Evolutionary conservation across 2,888 invertebrate genomes (phyloP), one percentile per base, ranked within the genome.

Genomic region (Meganola albula): DNA sequence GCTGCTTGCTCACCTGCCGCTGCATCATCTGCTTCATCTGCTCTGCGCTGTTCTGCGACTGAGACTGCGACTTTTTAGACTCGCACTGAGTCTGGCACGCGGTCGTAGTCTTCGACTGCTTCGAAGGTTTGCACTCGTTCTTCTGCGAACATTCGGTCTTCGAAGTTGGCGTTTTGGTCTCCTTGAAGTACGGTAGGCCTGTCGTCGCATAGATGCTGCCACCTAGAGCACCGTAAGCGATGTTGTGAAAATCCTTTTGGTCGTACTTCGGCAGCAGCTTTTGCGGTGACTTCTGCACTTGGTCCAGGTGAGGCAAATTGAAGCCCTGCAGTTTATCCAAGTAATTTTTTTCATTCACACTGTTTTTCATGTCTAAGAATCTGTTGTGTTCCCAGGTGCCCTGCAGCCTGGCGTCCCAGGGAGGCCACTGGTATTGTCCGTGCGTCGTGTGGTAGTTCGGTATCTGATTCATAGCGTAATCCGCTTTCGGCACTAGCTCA

Each of bases 391-490:
- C 88, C 88, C 89, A 89, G 0, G 88, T 71, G 37, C 75, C 65
- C 34, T 80, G 84, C 30, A 88, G 58, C 12, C 88, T 63, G 5
- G 83, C 61, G 45, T 89, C 88, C 89, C 89, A 89, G 1, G 83
- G 80, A 12, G 91, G 90, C 87, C 90, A 90, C 52, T 88, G 88
- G 49, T 91, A 91, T 56, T 91, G 91, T 0, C 85, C 72, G 41
- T 87, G 87, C 0, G 89, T 86, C 26, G 90, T 87, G 56, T 90
- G 90, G 55, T 91, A 91, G 57, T 91, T 91, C 1, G 91, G 90
- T 29, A 91, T 87, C 51, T 91, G 90, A 69, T 91, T 91, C 70
- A 88, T 87, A 1, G 88, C 68, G 51, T 90, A 90, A 51, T 91
- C 91, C 0, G 90, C 83, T 56, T 89, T 89, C 0, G 88, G 85